These are phyloP conservation scores for Zaprionus africanus DNA, from an alignment of 1,140 invertebrate species.

Conservation along the genomic window DNA sequence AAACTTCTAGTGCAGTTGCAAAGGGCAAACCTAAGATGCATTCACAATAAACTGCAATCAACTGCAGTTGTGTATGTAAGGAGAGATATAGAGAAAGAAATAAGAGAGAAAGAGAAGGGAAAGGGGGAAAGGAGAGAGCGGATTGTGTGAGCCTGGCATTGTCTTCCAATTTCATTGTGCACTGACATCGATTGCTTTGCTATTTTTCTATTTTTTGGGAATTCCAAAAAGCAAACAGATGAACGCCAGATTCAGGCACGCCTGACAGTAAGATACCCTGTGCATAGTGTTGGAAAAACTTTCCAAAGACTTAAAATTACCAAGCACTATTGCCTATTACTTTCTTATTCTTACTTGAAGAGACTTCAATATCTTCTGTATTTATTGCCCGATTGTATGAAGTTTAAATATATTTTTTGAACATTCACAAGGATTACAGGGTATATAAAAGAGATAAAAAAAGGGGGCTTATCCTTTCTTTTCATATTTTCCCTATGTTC, in stretches of 20 bases:
- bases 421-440: too few relatives aligned
- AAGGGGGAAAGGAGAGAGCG: not conserved
- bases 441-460: too few relatives aligned
- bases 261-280: too few relatives aligned
- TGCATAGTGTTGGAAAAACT: too few relatives aligned
- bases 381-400: too few relatives aligned
- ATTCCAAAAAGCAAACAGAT: not conserved
- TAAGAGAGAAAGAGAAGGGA: not conserved
- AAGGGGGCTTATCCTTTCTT: not conserved
- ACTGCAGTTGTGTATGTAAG: not conserved
- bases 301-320: too few relatives aligned
- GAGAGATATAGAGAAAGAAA: not conserved
- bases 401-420: too few relatives aligned
- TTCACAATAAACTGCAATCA: not conserved
- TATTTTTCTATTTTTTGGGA: not conserved
- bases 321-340: too few relatives aligned
- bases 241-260: too few relatives aligned
- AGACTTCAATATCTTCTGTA: too few relatives aligned
- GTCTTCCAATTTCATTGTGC: constrained; percentile 1
- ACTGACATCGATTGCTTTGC: not conserved
- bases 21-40: constrained; percentile 1
- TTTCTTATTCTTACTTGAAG: too few relatives aligned
- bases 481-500: not conserved
- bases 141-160: not conserved
- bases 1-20: not conserved